Evolutionary conservation across 2,113 vertebrate genomes (phyloP), one percentile per base, ranked within the genome.

Genomic region (Tetrao urogallus): DNA sequence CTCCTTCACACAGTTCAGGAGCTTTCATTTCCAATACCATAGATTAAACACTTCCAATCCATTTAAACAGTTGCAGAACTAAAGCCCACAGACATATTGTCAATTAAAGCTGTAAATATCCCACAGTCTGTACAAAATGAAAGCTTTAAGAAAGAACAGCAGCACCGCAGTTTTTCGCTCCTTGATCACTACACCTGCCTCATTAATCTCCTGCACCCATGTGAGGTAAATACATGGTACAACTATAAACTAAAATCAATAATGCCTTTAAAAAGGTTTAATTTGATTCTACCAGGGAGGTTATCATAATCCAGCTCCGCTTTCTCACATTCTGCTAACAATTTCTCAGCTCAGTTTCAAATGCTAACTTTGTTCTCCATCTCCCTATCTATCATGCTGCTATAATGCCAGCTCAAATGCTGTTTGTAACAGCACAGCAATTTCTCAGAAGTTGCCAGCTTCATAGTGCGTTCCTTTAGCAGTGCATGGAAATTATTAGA

Each of bases 401-500:
- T 97, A 94, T 97, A 97, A 97, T 97, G 94, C 93, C 94, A 95
- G 95, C 94, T 96, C 97, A 96, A 95, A 95, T 42, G 73, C 94
- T 90, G 73, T 90, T 96, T 95, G 82, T 67, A 91, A 92, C 77
- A 94, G 95, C 83, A 58, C 95, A 89, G 96, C 96, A 95, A 96
- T 96, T 96, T 75, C 88, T 93, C 96, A 95, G 76, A 96, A 97
- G 95, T 93, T 95, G 77, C 88, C 75, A 95, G 96, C 92, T 86
- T 95, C 94, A 54, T 78, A 87, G 94, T 5, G 74, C 47, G 96
- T 50, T 93, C 91, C 90, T 96, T 97, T 57, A 93, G 95, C 97
- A 97, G 95, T 88, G 71, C 91, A 96, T 56, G 69, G 93, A 97
- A 98, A 98, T 97, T 97, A 97, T 98, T 95, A 97, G 94, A 97